A percentile compares a stretch with the other conserved stretches of the same genome.
Conservation (phyloP, 2,113 vertebrate genomes). For the Origma solitaria region DNA sequence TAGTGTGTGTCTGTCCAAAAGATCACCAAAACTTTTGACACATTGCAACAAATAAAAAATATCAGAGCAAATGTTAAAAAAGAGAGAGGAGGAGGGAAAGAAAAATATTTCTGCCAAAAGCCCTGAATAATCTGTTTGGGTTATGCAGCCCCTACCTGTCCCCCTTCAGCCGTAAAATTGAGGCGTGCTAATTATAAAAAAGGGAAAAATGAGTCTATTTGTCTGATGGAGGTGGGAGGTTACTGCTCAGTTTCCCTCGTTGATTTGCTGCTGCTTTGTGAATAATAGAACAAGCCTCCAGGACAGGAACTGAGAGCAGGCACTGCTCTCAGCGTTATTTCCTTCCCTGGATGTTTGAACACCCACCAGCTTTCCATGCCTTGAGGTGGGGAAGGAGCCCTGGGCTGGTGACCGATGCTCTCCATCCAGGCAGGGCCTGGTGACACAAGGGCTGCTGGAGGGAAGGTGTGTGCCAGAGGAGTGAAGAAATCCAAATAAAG, state of each 20-base stretch:
- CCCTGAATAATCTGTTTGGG: not conserved
- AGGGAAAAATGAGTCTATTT: not conserved
- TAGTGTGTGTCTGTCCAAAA: not conserved
- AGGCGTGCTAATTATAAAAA: not conserved
- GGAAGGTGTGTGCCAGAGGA: not conserved
- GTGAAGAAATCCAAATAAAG: not conserved
- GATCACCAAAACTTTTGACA: not conserved
- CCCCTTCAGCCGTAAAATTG: not conserved
- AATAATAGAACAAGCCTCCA: slow-evolving; percentile 32
- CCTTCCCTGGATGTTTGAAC: slow-evolving; percentile 13
- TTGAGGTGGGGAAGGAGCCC: not conserved
- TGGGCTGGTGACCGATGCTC: not conserved
- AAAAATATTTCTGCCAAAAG: not conserved
- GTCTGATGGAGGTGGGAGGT: not conserved
- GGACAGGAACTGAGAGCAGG: slow-evolving; percentile 40
- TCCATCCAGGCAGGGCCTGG: not conserved
- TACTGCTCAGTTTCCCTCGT: not conserved
- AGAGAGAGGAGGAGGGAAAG: not conserved
- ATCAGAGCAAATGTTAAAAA: not conserved
- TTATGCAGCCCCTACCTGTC: not conserved
- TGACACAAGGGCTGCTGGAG: not conserved
- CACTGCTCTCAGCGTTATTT: slow-evolving; percentile 19
- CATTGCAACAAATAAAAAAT: not conserved
- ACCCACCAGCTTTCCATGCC: slow-evolving; percentile 46
- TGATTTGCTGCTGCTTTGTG: slow-evolving; percentile 1